Percentiles rank a stretch among this genome's conserved stretches.
Conservation (phyloP, 2,888 invertebrate genomes). For the Hoplodrina ambigua region DNA sequence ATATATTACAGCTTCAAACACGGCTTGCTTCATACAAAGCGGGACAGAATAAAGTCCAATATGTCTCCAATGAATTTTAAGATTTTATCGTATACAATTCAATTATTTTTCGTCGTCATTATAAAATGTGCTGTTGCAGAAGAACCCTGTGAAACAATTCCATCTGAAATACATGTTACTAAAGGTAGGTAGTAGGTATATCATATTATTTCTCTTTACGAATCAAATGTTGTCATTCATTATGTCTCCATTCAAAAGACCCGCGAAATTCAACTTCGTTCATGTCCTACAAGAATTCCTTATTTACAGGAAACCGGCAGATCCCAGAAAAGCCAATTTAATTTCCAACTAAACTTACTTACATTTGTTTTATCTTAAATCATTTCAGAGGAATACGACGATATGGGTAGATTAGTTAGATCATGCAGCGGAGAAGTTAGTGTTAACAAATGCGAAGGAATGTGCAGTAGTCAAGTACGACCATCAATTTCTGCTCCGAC, state of each 20-base stretch:
- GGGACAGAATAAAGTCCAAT: slow-evolving; percentile 42
- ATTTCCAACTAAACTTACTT: background rate
- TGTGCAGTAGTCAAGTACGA: slow-evolving; percentile 97
- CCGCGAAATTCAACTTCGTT: too few relatives aligned
- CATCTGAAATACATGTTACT: slow-evolving; percentile 96
- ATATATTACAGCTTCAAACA: slow-evolving; percentile 43
- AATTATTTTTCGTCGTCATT: slow-evolving; percentile 61
- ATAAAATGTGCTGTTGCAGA: slow-evolving; percentile 81
- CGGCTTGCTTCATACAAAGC: slow-evolving; percentile 25
- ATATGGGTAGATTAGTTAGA: slow-evolving; percentile 94
- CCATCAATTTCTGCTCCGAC: slow-evolving; percentile 97
- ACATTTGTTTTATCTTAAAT: background rate
- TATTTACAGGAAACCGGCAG: too few relatives aligned
- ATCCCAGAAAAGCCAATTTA: too few relatives aligned
- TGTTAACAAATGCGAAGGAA: slow-evolving; percentile 98
- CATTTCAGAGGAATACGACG: slow-evolving; percentile 96
- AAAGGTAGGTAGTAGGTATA: slow-evolving; percentile 92
- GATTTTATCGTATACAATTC: slow-evolving; percentile 52
- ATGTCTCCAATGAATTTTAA: slow-evolving; percentile 55
- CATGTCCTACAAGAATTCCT: too few relatives aligned
- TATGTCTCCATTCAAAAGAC: too few relatives aligned
- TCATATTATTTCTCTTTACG: too few relatives aligned
- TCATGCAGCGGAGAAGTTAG: slow-evolving; percentile 97
- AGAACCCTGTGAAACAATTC: slow-evolving; percentile 96
- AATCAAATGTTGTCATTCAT: too few relatives aligned